Percentiles rank a stretch among this genome's conserved stretches.
These are phyloP conservation scores for Cyclina sinensis DNA, from an alignment of 1,140 invertebrate genomes.

Conservation along the genomic window DNA sequence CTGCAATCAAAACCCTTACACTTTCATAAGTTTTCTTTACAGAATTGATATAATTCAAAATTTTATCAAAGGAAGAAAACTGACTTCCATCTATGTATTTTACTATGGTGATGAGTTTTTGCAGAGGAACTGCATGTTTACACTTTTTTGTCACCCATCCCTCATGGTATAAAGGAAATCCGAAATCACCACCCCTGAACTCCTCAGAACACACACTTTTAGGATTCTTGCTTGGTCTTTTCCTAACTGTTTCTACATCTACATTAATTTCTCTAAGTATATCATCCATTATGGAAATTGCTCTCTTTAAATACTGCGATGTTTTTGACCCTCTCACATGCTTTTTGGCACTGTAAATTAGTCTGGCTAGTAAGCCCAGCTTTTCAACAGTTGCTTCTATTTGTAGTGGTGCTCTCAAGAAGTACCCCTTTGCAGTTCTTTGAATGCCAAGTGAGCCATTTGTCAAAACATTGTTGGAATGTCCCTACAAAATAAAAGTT, in stretches of 20 bases:
- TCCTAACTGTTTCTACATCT: background rate
- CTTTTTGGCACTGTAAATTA: conserved; percentile 45
- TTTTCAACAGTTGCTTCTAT: background rate
- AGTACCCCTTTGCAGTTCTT: too few relatives aligned
- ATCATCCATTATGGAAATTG: conserved; percentile 31
- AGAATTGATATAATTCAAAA: background rate
- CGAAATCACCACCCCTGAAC: too few relatives aligned
- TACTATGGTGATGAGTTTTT: conserved; percentile 54
- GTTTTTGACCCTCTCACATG: conserved; percentile 67
- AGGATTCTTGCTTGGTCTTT: background rate
- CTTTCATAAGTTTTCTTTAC: background rate
- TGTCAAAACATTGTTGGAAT: too few relatives aligned
- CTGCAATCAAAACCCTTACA: background rate
- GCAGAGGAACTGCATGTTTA: conserved; percentile 30
- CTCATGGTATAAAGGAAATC: too few relatives aligned
- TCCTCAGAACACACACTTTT: conserved; percentile 66
- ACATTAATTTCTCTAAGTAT: conserved; percentile 47
- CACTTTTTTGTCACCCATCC: conserved; percentile 69
- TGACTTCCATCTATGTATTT: background rate
- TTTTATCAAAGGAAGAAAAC: background rate
- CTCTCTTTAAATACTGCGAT: conserved; percentile 27
- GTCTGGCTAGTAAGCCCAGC: background rate
- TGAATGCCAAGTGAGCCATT: too few relatives aligned
- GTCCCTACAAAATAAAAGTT: too few relatives aligned
- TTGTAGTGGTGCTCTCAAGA: too few relatives aligned